Evolutionary conservation across 2,797 vertebrate species (phyloP).

Genomic region (Geotria australis): DNA sequence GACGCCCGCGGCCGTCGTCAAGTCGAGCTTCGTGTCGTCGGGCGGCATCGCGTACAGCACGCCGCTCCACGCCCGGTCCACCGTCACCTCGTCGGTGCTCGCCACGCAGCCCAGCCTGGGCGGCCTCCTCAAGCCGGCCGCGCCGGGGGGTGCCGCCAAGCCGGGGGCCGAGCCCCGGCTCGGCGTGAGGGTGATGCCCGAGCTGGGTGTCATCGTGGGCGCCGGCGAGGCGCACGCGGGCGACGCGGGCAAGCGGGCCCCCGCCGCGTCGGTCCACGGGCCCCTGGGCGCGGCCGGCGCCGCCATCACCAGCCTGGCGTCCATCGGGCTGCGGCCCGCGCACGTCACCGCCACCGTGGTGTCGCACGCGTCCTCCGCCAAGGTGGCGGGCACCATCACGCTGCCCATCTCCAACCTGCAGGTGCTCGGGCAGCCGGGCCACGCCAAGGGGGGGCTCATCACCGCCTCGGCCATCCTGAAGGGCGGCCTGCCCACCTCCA

Average conservation of each 20-base stretch:
- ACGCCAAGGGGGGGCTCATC: not conserved
- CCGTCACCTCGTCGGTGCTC: too few species aligned
- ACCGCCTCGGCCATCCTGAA: not conserved
- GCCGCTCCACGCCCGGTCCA: too few species aligned
- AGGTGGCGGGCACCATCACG: not conserved
- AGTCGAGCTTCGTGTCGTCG: too few species aligned
- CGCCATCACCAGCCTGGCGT: constrained; percentile 21
- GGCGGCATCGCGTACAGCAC: too few species aligned
- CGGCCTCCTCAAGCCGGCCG: too few species aligned
- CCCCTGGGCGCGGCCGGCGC: constrained; percentile 8
- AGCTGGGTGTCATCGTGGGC: constrained; percentile 39
- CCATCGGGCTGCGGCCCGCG: constrained; percentile 36
- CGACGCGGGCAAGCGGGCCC: not conserved
- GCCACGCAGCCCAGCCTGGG: too few species aligned
- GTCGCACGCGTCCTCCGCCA: not conserved
- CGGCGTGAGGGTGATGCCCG: constrained; percentile 68
- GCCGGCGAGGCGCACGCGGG: constrained; percentile 37
- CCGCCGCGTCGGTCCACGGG: not conserved
- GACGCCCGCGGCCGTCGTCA: too few species aligned
- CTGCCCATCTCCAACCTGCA: not conserved
- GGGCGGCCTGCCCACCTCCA: constrained; percentile 5
- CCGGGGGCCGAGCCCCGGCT: constrained; percentile 13
- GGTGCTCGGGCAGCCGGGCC: not conserved
- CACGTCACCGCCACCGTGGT: constrained; percentile 60
- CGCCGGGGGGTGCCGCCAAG: too few species aligned